A percentile compares a stretch with the other conserved stretches of the same genome.
Conservation (phyloP, 2,113 vertebrate species). For the Phoenicopterus ruber region DNA sequence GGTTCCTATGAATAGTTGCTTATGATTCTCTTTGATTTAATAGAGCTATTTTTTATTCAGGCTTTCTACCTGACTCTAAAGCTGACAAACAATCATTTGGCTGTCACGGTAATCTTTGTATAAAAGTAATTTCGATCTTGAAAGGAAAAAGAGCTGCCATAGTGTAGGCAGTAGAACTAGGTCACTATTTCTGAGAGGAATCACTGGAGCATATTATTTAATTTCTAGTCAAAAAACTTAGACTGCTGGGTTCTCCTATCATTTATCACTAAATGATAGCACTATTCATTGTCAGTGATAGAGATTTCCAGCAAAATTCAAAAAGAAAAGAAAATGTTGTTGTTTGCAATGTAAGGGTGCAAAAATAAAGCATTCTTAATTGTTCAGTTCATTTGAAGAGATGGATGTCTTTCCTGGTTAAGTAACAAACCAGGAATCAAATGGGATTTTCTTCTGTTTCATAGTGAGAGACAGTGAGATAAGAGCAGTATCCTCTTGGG, state of each 20-base stretch:
- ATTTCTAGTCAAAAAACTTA: neutral
- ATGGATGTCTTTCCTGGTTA: neutral
- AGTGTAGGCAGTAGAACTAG: neutral
- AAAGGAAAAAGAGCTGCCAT: neutral
- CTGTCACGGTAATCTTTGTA: neutral
- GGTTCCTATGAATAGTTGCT: neutral
- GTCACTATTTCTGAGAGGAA: constrained; percentile 18
- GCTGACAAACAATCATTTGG: neutral
- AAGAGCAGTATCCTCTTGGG: neutral
- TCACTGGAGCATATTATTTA: neutral
- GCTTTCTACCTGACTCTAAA: neutral
- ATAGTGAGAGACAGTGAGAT: neutral
- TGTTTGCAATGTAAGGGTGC: neutral
- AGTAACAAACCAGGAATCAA: neutral
- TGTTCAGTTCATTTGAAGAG: neutral
- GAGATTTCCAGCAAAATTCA: neutral
- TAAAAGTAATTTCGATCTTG: neutral
- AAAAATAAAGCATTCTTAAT: neutral
- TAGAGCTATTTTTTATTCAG: neutral
- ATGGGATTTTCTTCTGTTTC: neutral
- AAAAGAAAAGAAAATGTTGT: neutral
- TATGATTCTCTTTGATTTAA: constrained; percentile 7
- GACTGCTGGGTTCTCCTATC: neutral
- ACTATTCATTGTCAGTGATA: neutral
- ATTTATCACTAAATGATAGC: neutral